These are phyloP conservation scores for Silurus asotus DNA, from an alignment of 2,113 vertebrate species.

Conservation along the genomic window DNA sequence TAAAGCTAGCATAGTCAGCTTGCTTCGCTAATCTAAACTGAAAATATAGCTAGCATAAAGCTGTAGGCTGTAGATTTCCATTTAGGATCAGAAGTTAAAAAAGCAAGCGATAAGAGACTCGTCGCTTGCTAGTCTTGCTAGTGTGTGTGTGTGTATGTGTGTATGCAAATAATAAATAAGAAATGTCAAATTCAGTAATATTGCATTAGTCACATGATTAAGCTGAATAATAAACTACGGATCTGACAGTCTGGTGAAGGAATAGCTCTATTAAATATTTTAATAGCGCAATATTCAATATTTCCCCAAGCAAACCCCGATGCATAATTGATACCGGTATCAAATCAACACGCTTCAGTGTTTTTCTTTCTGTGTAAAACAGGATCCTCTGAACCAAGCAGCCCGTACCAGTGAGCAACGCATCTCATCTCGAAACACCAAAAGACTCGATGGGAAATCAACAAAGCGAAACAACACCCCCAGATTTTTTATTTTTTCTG, in stretches of 20 bases:
- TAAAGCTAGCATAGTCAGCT: not conserved
- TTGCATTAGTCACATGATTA: not conserved
- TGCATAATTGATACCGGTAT: not conserved
- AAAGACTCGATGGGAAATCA: not conserved
- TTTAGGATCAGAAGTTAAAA: not conserved
- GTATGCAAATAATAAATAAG: not conserved
- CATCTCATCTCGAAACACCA: not conserved
- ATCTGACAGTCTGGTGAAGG: not conserved
- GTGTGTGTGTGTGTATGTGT: too few relatives aligned
- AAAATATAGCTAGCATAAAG: not conserved
- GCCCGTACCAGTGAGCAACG: not conserved
- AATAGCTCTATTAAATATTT: slow-evolving; percentile 17
- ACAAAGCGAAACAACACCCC: not conserved
- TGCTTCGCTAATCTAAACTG: not conserved
- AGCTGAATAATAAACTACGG: not conserved
- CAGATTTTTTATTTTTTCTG: not conserved
- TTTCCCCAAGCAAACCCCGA: not conserved
- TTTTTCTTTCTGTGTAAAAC: slow-evolving; percentile 15
- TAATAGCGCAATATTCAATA: not conserved
- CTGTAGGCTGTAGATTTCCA: not conserved
- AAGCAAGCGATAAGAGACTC: not conserved
- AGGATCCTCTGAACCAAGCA: slow-evolving; percentile 2
- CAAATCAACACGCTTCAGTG: not conserved
- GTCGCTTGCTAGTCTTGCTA: not conserved
- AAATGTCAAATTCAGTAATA: not conserved